These are phyloP conservation scores for Meda fulgida DNA, from an alignment of 2,797 vertebrate genomes.

Conservation along the genomic window DNA sequence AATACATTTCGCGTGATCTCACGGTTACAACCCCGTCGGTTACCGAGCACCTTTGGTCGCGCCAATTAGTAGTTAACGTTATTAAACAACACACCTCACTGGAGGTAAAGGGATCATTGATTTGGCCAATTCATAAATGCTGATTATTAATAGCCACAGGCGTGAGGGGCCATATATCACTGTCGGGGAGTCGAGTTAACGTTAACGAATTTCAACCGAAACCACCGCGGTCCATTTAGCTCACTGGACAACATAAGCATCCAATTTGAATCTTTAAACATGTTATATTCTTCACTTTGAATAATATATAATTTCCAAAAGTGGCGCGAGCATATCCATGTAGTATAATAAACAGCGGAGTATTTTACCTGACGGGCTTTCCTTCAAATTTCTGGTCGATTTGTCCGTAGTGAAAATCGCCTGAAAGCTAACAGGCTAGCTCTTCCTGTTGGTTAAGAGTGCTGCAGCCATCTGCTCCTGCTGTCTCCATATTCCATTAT, in stretches of 20 bases:
- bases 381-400: slow-evolving; percentile 39
- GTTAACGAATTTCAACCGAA: slow-evolving; percentile 7
- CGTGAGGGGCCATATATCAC: background rate
- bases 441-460: slow-evolving; percentile 62
- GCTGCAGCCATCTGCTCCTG: slow-evolving; percentile 63
- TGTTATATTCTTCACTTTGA: background rate
- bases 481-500: slow-evolving; percentile 43
- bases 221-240: slow-evolving; percentile 3
- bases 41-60: background rate
- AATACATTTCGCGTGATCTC: background rate
- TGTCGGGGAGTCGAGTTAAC: background rate
- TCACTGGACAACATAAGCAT: background rate
- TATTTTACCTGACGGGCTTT: slow-evolving; percentile 56
- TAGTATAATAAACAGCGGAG: background rate
- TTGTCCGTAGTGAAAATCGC: slow-evolving; percentile 51
- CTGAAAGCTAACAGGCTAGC: slow-evolving; percentile 58
- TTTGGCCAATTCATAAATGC: background rate
- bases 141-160: background rate
- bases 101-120: background rate
- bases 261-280: background rate
- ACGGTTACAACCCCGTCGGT: background rate
- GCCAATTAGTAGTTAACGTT: slow-evolving; percentile 12
- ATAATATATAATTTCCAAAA: background rate
- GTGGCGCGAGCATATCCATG: background rate
- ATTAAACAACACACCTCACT: background rate